A percentile compares a stretch with the other conserved stretches of the same genome.
phyloP scores from a whole-genome alignment of 2,888 invertebrate species.

The Rhingia campestris region DNA sequence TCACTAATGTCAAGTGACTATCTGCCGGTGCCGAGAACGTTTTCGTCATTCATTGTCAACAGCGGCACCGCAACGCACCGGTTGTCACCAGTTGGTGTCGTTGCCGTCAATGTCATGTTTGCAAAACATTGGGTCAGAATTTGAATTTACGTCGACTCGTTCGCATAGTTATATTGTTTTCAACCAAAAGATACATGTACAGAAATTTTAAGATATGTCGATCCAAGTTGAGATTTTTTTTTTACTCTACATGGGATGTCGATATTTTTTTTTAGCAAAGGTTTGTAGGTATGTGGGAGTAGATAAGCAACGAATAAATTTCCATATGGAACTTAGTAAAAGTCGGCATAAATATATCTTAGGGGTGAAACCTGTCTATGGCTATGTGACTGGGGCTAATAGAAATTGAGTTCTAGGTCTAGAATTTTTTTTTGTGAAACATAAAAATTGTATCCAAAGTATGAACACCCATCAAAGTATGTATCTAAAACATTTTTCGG shows the following conservation, averaged over 20 bases:
- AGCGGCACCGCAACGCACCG: not conserved
- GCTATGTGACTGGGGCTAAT: too few species aligned
- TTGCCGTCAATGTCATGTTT: constrained; percentile 35
- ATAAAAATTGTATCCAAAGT: constrained; percentile 5
- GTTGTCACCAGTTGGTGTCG: constrained; percentile 13
- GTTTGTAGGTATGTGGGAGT: not conserved
- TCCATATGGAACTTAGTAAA: too few species aligned
- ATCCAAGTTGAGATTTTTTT: constrained; percentile 24
- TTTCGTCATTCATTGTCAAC: not conserved
- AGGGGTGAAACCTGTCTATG: too few species aligned
- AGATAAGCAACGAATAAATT: not conserved
- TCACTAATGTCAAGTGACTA: constrained; percentile 26
- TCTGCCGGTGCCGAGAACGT: not conserved
- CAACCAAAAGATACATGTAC: constrained; percentile 20
- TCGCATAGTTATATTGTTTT: constrained; percentile 18
- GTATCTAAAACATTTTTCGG: not conserved
- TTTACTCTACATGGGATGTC: not conserved
- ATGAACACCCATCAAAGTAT: not conserved
- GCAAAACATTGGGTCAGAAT: constrained; percentile 13
- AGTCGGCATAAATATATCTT: too few species aligned
- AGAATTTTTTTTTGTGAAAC: too few species aligned
- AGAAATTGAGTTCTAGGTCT: too few species aligned
- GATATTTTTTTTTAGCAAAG: not conserved
- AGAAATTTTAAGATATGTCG: not conserved
- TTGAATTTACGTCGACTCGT: not conserved